Conservation (phyloP, 2,888 invertebrate species). For the Mystacides longicornis region DNA sequence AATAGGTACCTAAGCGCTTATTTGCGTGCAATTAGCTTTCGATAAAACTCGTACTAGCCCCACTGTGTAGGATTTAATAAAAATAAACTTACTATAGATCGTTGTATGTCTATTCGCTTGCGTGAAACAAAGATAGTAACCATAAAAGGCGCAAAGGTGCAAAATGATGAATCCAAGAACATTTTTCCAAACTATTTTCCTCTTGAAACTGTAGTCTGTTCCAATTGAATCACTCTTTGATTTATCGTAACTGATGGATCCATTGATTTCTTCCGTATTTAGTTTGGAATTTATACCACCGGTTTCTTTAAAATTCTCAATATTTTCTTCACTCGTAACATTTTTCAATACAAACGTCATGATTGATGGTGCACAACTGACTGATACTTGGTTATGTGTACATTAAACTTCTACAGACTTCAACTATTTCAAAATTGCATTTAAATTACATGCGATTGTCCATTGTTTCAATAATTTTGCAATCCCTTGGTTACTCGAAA, state of each 20-base stretch:
- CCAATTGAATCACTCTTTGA: conserved; percentile 29
- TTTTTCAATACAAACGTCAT: background rate
- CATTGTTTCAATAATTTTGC: too few relatives aligned
- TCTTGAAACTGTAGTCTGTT: conserved; percentile 42
- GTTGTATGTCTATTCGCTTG: conserved; percentile 32
- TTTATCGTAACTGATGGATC: background rate
- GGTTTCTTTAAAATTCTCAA: background rate
- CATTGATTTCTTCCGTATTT: background rate
- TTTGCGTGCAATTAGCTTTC: too few relatives aligned
- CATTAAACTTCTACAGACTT: too few relatives aligned
- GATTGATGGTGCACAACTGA: too few relatives aligned
- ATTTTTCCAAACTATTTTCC: conserved; percentile 55
- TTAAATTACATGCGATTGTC: too few relatives aligned
- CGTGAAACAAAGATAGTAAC: conserved; percentile 32
- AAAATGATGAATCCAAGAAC: conserved; percentile 51
- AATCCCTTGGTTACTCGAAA: too few relatives aligned
- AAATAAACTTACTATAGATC: conserved; percentile 36
- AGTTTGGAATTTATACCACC: background rate
- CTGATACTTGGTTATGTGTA: too few relatives aligned
- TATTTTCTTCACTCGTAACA: background rate
- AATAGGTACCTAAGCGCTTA: too few relatives aligned
- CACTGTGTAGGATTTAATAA: too few relatives aligned
- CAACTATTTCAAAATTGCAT: background rate
- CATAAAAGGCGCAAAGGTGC: conserved; percentile 47
- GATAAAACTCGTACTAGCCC: too few relatives aligned